These are phyloP conservation scores for Hoplodrina ambigua DNA, from an alignment of 2,888 invertebrate genomes.

Conservation along the genomic window DNA sequence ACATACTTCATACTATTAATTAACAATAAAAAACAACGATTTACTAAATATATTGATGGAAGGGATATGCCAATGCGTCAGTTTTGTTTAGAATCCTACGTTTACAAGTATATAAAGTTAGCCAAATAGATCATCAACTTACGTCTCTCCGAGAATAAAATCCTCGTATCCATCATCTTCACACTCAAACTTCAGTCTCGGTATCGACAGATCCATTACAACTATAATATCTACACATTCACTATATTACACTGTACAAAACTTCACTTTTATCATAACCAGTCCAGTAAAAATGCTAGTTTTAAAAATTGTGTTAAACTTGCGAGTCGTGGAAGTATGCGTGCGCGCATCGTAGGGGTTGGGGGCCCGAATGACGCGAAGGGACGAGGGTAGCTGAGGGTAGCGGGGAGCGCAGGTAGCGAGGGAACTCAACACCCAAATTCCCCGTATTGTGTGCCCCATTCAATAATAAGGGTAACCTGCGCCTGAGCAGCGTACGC, in stretches of 20 bases:
- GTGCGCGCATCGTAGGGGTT: slow-evolving; percentile 81
- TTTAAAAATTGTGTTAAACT: slow-evolving; percentile 50
- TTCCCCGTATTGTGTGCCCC: slow-evolving; percentile 76
- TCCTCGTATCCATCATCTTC: slow-evolving; percentile 80
- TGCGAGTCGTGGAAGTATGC: slow-evolving; percentile 66
- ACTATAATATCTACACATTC: slow-evolving; percentile 62
- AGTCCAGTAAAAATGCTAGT: slow-evolving; percentile 63
- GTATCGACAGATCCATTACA: slow-evolving; percentile 85
- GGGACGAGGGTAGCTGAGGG: slow-evolving; percentile 58
- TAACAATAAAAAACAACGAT: slow-evolving; percentile 23
- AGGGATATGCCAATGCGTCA: background rate
- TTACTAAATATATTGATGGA: background rate
- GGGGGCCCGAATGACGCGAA: slow-evolving; percentile 75
- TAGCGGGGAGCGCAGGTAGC: slow-evolving; percentile 78
- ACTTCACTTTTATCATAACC: slow-evolving; percentile 70
- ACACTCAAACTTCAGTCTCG: slow-evolving; percentile 80
- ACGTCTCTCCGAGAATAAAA: slow-evolving; percentile 66
- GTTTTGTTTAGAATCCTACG: background rate
- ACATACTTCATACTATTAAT: slow-evolving; percentile 30
- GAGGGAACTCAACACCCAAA: slow-evolving; percentile 77
- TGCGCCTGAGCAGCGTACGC: slow-evolving; percentile 69
- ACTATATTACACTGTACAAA: slow-evolving; percentile 70
- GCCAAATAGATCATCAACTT: slow-evolving; percentile 58
- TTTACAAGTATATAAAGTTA: background rate
- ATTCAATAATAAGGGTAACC: slow-evolving; percentile 73